These are phyloP conservation scores for Ecliptopera silaceata DNA, from an alignment of 2,888 invertebrate genomes.

Conservation along the genomic window DNA sequence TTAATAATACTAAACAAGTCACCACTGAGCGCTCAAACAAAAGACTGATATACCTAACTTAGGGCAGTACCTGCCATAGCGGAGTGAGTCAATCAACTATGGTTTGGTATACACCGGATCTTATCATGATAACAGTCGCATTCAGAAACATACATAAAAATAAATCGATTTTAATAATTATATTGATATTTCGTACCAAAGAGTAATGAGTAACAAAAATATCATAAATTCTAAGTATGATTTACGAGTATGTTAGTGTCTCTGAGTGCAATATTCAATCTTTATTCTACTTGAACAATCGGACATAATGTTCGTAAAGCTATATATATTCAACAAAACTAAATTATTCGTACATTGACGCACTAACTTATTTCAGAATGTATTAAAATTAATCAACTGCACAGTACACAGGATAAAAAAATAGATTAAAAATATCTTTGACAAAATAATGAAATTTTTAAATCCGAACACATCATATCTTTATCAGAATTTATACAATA, in stretches of 20 bases:
- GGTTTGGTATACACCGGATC: neutral
- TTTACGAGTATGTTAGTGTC: too few relatives aligned
- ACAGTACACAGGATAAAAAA: conserved; percentile 1
- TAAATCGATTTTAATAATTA: too few relatives aligned
- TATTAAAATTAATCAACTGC: conserved; percentile 24
- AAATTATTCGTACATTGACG: neutral
- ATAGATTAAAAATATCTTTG: neutral
- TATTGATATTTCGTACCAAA: too few relatives aligned
- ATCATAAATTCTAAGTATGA: too few relatives aligned
- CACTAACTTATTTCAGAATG: too few relatives aligned
- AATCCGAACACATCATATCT: neutral
- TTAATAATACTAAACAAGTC: conserved; percentile 45
- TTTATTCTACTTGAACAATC: too few relatives aligned
- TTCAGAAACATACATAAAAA: too few relatives aligned
- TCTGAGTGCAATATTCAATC: too few relatives aligned
- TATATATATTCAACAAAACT: neutral
- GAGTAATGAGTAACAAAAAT: too few relatives aligned
- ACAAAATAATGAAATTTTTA: neutral
- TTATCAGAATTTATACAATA: neutral
- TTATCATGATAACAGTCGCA: too few relatives aligned
- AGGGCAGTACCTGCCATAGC: neutral
- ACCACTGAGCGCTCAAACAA: too few relatives aligned
- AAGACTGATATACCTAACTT: too few relatives aligned
- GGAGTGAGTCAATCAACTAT: neutral
- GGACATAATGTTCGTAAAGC: neutral